These are phyloP conservation scores for Penelope pileata DNA, from an alignment of 2,113 vertebrate species.

Conservation along the genomic window DNA sequence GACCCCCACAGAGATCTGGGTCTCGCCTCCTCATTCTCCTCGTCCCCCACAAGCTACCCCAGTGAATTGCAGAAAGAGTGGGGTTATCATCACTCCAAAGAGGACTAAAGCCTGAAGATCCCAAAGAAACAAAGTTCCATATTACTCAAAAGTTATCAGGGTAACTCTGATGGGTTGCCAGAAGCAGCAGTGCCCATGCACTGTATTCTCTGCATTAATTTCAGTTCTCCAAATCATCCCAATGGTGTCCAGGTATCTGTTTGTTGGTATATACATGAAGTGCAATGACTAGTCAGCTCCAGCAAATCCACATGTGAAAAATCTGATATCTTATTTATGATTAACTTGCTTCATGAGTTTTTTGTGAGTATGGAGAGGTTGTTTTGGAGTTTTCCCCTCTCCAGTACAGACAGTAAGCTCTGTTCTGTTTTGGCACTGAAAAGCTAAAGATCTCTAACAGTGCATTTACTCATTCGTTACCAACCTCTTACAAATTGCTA, in stretches of 20 bases:
- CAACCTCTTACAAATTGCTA: background rate
- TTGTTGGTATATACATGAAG: background rate
- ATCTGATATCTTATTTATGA: background rate
- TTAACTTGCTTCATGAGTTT: background rate
- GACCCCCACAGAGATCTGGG: no score
- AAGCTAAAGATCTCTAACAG: background rate
- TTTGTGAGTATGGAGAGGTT: background rate
- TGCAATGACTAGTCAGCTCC: no score
- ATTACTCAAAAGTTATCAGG: background rate
- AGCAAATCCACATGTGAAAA: background rate
- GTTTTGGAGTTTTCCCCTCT: fast-evolving
- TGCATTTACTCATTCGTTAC: background rate
- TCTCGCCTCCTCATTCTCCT: no score
- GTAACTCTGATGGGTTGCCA: background rate
- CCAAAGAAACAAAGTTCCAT: background rate
- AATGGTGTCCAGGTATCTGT: background rate
- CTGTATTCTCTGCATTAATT: background rate
- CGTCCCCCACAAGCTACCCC: no score
- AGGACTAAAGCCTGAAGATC: background rate
- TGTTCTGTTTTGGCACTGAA: background rate
- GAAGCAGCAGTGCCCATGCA: background rate
- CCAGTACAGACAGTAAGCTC: background rate
- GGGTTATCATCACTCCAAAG: no score
- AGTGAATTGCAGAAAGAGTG: background rate
- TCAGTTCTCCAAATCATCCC: background rate